phyloP scores from a whole-genome alignment of 2,113 vertebrate species.

The Kryptolebias marmoratus region DNA sequence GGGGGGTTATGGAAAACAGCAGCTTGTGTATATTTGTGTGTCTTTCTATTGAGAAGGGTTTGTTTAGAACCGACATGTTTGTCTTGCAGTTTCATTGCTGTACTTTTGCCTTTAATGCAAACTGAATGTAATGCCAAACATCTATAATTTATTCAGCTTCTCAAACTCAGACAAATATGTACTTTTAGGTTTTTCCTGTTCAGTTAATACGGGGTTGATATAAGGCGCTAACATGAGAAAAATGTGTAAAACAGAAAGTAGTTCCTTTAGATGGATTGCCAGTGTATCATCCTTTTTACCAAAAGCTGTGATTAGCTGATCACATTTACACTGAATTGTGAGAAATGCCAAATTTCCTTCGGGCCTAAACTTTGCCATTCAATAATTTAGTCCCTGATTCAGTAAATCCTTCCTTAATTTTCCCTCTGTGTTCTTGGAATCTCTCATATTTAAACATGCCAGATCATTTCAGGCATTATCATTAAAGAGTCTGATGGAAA shows the following conservation, averaged over 20 bases:
- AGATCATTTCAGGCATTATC: slow-evolving; percentile 38
- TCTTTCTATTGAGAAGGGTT: slow-evolving; percentile 6
- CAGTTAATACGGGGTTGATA: slow-evolving; percentile 8
- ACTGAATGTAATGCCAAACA: slow-evolving; percentile 30
- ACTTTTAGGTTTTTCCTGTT: slow-evolving; percentile 29
- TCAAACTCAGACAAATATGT: not conserved
- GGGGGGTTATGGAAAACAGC: slow-evolving; percentile 34
- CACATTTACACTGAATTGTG: slow-evolving; percentile 31
- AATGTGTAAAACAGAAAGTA: slow-evolving; percentile 13
- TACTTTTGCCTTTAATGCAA: slow-evolving; percentile 11
- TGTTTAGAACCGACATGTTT: slow-evolving; percentile 20
- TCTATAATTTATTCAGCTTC: slow-evolving; percentile 20
- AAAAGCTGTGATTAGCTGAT: slow-evolving; percentile 26
- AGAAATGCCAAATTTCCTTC: slow-evolving; percentile 38
- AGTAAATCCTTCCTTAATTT: slow-evolving; percentile 19
- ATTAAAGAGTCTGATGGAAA: slow-evolving; percentile 23
- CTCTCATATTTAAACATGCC: slow-evolving; percentile 37
- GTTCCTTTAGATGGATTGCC: slow-evolving; percentile 6
- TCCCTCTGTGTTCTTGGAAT: slow-evolving; percentile 9
- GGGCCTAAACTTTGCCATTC: slow-evolving; percentile 18
- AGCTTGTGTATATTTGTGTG: not conserved
- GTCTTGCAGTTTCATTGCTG: slow-evolving; percentile 10
- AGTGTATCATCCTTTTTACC: slow-evolving; percentile 8
- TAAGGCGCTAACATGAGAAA: slow-evolving; percentile 7
- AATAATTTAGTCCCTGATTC: not conserved